Base-by-base conservation (phyloP, 1,140 invertebrate species). In the Lethocerus indicus region DNA sequence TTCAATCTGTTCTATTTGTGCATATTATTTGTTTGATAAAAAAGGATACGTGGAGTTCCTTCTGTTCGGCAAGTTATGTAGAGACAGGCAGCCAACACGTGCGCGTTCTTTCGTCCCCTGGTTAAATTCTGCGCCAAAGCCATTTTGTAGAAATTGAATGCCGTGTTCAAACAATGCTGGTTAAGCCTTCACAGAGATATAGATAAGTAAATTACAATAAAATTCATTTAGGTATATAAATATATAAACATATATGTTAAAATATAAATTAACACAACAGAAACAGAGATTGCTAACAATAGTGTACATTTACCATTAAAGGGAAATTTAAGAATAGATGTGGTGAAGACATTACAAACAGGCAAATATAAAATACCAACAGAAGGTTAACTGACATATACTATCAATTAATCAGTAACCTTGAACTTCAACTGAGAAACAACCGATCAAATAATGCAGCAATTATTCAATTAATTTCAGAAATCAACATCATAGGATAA, bases 131-230 rank as follows among this genome's bases (percentile, higher is more conserved):
- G 66, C 42, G 72, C 73, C n/a, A 96, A 64, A 25, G 92, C 94
- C 82, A 97, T 84, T 71, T 94, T 96, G 64, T 94, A 99, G 66
- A 96, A 96, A 60, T 89, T 92, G 55, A 87, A 85, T 3, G 93
- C 87, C 20, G 83, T 92, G 49, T 96, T 90, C 41, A 94, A 82
- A 59, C 82, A 90, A 59, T 92, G 85, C 57, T 89, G 80, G 60
- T 89, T 93, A 29, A 98, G 69, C 20, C 80, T 73, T 47, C 32
- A 55, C 32, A 53, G 16, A 7, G n/a, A 32, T 9, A 9, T 3
- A 39, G 14, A 39, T 20, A 39, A n/a, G 20, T 36, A 36, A 45
- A 37, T 26, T 26, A 40, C 27, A 25, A 45, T 47, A 26, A 41
- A 39, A 39, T 24, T 40, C n/a, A 16, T 42, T 41, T 12, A 6